Conservation (phyloP, 2,888 invertebrate species). For the Serripes groenlandicus region DNA sequence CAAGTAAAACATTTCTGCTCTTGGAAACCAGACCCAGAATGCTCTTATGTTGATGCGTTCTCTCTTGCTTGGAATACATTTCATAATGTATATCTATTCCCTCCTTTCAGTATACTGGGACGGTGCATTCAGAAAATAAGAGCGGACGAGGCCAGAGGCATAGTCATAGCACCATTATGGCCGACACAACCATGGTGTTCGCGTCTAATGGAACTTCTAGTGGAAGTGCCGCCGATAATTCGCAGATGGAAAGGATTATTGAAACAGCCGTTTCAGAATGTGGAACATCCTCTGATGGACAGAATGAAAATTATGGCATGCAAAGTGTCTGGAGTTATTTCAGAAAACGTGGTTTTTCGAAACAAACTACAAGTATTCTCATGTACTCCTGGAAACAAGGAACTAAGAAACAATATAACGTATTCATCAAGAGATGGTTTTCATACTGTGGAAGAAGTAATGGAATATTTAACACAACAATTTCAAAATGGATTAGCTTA, state of each 20-base stretch:
- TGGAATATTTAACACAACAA: constrained; percentile 7
- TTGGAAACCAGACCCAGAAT: constrained; percentile 14
- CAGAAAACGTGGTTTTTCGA: constrained; percentile 34
- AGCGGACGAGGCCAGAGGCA: constrained; percentile 34
- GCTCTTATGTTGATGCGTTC: constrained; percentile 35
- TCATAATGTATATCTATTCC: constrained; percentile 20
- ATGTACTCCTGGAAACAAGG: constrained; percentile 52
- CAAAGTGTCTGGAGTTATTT: constrained; percentile 35
- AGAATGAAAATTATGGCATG: constrained; percentile 41
- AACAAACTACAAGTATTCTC: constrained; percentile 37
- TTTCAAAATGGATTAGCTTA: background rate
- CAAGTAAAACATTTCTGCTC: background rate
- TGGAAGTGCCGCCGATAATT: constrained; percentile 28
- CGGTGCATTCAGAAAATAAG: constrained; percentile 31
- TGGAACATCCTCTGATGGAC: constrained; percentile 23
- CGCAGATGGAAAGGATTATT: background rate
- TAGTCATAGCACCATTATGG: constrained; percentile 28
- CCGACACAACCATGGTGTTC: constrained; percentile 20
- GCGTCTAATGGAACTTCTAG: constrained; percentile 5
- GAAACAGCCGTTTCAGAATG: background rate
- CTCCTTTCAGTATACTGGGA: constrained; percentile 32
- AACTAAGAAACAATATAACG: constrained; percentile 56
- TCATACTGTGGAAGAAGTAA: constrained; percentile 12
- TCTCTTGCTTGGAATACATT: constrained; percentile 16
- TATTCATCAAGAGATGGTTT: constrained; percentile 33